Evolutionary conservation across 2,797 vertebrate genomes (phyloP).

Genomic region (Ambastaia sidthimunki): DNA sequence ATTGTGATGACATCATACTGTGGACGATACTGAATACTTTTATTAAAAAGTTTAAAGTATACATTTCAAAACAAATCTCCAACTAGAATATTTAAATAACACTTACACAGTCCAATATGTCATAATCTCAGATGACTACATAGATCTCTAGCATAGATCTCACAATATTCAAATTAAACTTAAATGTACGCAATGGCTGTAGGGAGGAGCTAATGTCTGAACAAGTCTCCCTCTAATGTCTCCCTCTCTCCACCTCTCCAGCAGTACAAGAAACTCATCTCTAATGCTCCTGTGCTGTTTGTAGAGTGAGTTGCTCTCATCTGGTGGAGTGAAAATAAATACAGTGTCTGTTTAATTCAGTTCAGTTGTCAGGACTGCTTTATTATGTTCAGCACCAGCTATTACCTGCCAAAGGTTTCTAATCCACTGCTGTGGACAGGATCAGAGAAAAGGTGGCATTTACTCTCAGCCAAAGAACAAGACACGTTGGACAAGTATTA

Average conservation of each 20-base stretch:
- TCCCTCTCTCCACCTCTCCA: conserved; percentile 46
- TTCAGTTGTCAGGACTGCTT: conserved; percentile 17
- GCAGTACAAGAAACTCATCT: conserved; percentile 47
- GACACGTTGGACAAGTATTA: conserved; percentile 23
- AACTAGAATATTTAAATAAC: no score
- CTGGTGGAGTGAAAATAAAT: no score
- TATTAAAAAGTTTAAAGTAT: no score
- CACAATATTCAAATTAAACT: neutral
- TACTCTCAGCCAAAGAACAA: conserved; percentile 23
- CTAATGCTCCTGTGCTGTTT: conserved; percentile 40
- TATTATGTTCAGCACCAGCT: conserved; percentile 15
- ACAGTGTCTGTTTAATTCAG: neutral
- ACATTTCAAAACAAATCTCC: no score
- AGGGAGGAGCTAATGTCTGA: conserved; percentile 52
- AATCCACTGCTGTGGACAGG: conserved; percentile 48
- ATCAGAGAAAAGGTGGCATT: conserved; percentile 47
- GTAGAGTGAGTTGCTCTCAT: conserved; percentile 33
- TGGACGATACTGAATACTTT: no score
- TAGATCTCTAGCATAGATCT: neutral
- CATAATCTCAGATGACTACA: no score
- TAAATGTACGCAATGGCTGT: conserved; percentile 18
- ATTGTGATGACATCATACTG: no score
- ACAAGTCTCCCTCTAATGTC: conserved; percentile 52
- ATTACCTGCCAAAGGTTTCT: conserved; percentile 9
- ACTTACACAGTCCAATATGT: no score